Conservation (phyloP, 2,888 invertebrate genomes). For the Trichopria drosophilae region DNA sequence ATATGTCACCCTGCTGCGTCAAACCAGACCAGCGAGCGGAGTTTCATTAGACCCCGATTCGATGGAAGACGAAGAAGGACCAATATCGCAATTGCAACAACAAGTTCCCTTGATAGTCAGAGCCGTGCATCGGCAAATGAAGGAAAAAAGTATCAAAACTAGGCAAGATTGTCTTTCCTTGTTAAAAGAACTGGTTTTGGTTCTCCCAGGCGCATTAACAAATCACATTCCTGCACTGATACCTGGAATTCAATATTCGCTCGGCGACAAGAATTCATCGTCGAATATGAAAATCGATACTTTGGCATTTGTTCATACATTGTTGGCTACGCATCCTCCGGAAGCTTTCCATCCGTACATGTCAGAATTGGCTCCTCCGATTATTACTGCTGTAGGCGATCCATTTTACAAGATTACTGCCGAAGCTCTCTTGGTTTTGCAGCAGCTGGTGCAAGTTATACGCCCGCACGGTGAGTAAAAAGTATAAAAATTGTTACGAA, state of each 20-base stretch:
- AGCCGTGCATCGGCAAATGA: constrained; percentile 85
- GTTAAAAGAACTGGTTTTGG: constrained; percentile 85
- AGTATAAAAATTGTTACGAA: constrained; percentile 20
- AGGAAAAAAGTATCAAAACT: constrained; percentile 82
- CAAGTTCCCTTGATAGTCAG: constrained; percentile 80
- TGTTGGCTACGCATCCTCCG: constrained; percentile 78
- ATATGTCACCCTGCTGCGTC: constrained; percentile 88
- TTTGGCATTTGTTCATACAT: constrained; percentile 84
- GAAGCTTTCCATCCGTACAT: constrained; percentile 82
- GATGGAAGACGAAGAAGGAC: constrained; percentile 75
- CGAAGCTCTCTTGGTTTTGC: constrained; percentile 89
- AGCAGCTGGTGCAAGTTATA: constrained; percentile 92
- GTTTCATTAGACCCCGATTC: constrained; percentile 70
- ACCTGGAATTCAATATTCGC: constrained; percentile 85
- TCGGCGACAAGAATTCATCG: constrained; percentile 89
- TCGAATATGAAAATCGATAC: constrained; percentile 99
- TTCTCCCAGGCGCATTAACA: constrained; percentile 85
- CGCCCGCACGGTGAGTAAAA: constrained; percentile 71
- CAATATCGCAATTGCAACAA: constrained; percentile 63
- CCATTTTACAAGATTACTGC: constrained; percentile 98
- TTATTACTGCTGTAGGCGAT: constrained; percentile 89
- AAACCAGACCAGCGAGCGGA: constrained; percentile 76
- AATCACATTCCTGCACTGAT: constrained; percentile 82
- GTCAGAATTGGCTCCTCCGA: constrained; percentile 76
- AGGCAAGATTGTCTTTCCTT: constrained; percentile 90